Evolutionary conservation across 2,888 invertebrate genomes (phyloP).

Genomic region (Pyrochroa serraticornis): DNA sequence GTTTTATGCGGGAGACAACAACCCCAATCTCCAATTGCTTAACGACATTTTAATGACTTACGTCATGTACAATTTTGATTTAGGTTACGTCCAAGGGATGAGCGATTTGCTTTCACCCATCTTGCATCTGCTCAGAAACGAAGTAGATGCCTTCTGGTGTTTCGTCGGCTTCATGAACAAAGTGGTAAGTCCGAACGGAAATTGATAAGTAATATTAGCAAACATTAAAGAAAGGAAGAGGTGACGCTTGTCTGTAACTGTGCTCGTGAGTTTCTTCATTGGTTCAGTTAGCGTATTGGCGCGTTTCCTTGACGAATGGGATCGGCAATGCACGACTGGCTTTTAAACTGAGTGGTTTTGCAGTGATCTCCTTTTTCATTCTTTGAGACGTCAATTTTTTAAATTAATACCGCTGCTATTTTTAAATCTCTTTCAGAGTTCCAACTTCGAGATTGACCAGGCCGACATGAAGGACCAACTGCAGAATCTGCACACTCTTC

Average conservation of each 20-base stretch:
- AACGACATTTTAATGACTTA: conserved; percentile 97
- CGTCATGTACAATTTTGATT: conserved; percentile 98
- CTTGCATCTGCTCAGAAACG: conserved; percentile 85
- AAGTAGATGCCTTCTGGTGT: conserved; percentile 98
- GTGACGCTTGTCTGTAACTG: no score
- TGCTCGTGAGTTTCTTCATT: no score
- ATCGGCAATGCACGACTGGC: background rate
- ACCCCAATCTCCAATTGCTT: conserved; percentile 82
- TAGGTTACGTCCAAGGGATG: conserved; percentile 98
- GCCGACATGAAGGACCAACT: conserved; percentile 95
- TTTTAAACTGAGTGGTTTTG: no score
- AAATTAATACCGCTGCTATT: no score
- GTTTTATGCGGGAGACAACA: conserved; percentile 93
- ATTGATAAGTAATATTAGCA: background rate
- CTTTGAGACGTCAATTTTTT: no score
- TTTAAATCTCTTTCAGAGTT: conserved; percentile 37
- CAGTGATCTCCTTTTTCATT: background rate
- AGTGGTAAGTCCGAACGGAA: conserved; percentile 71
- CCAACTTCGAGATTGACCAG: conserved; percentile 97
- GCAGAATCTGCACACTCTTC: conserved; percentile 78
- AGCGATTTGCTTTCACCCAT: conserved; percentile 95
- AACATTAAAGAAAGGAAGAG: no score
- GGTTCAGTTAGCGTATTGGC: no score
- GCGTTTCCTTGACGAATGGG: no score
- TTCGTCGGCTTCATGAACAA: conserved; percentile 97